Base-by-base conservation (phyloP, 2,113 vertebrate species). In the Patagioenas fasciata region DNA sequence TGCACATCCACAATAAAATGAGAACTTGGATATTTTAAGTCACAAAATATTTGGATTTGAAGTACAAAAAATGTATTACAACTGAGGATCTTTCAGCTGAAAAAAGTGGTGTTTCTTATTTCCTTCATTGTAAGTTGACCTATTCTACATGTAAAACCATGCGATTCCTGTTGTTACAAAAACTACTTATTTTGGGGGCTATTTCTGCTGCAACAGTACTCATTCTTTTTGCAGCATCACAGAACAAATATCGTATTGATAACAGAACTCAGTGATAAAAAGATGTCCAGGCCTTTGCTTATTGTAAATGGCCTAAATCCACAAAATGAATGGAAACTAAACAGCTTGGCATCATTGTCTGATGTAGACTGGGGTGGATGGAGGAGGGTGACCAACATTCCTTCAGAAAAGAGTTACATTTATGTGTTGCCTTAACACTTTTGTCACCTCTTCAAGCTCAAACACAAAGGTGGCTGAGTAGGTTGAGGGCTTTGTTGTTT, bases 41-140 rank as follows among this genome's bases (percentile, higher is more conserved):
- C 69, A 34, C 42, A 74, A 72, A 96, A 92, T 75, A 90, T 79
- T 91, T 80, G 71, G 21, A 88, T 88, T 74, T 88, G 53, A 84
- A 88, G 61, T 34, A 89, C 42, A 75, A 71, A 78, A 78, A 65
- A 38, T 23, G 17, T 42, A 69, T 47, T 75, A n/a, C 28, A 64
- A 40, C 32, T 69, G 56, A 94, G 38, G 72, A 20, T 40, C 34
- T 57, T 25, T 16, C 65, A 75, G 53, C 28, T 47, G 53, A 25
- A 71, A 60, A 60, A 56, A 54, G 13, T 5, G 32, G 10, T 56
- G 42, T 20, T 91, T 57, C 36, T 57, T 2, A 5, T 61, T 74
- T 70, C 38, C 44, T 57, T 34, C 72, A 31, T 13, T 74, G 47
- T 4, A 56, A 80, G 36, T 44, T 47, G 58, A 15, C 5, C 29